Evolutionary conservation across 2,888 invertebrate species (phyloP), one percentile per base, ranked within the genome.

Genomic region (Apamea monoglypha): DNA sequence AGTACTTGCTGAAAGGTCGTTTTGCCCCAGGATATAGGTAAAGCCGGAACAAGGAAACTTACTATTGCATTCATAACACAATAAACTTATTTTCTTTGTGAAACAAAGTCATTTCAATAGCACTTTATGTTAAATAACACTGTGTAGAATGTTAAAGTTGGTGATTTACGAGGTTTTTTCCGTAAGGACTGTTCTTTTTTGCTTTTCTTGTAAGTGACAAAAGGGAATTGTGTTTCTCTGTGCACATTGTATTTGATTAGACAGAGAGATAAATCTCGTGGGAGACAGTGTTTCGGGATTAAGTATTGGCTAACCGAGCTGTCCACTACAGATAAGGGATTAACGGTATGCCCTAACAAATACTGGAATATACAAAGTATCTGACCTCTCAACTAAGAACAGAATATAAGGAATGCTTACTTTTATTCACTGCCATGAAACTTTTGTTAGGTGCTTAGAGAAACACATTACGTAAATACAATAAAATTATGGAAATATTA

Each of bases 131-230:
- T 85, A 86, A 44, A 86, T 87, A 85, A 79, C 73, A 71, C 73
- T 78, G 78, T 82, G 83, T 80, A 83, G 83, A 91, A 91, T 86
- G 88, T 88, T 88, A 80, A 89, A 87, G 80, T 85, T 84, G 29
- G 40, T 78, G 85, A 89, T 85, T 87, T 87, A 89, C 40, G 78
- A 69, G 64, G 32, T 64, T 82, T 79, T 75, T 77, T 78, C 70
- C n/a, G 29, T 75, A 73, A 80, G 71, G 72, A 80, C 73, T 81
- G 84, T 78, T 75, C 67, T 84, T 86, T 87, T 83, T 79, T 73
- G n/a, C 77, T 81, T 78, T 87, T 68, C 64, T 71, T 80, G 59
- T 79, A 75, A 78, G 80, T 81, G 79, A 82, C 78, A 86, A 82
- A 80, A 81, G 76, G 29, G 74, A 81, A 81, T 86, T 79, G 78